Evolutionary conservation across 1,140 invertebrate species (phyloP).

Genomic region (Sycobia sp.): DNA sequence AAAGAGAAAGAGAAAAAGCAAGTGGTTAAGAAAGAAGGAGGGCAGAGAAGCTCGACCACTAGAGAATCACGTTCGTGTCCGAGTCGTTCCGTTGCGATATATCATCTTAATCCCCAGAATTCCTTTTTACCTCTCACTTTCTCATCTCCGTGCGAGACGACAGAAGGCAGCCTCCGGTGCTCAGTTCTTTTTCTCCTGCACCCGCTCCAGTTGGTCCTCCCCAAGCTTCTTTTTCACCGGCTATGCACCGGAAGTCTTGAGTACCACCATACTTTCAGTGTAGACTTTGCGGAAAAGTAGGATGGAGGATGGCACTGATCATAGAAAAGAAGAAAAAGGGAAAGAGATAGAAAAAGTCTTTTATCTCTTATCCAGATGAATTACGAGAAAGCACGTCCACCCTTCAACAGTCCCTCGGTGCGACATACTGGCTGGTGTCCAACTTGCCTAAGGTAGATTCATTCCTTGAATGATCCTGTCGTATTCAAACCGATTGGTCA

Average conservation of each 20-base stretch:
- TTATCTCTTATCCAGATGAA: conserved; percentile 52
- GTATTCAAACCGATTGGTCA: conserved; percentile 40
- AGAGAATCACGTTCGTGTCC: conserved; percentile 45
- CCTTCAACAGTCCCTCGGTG: conserved; percentile 36
- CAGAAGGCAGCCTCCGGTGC: conserved; percentile 28
- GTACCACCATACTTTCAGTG: conserved; percentile 3
- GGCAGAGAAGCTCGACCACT: conserved; percentile 27
- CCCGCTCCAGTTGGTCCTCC: too few species aligned
- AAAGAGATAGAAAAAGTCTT: not conserved
- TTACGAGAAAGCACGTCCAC: conserved; percentile 51
- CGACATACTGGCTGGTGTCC: conserved; percentile 41
- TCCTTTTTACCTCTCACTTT: conserved; percentile 48
- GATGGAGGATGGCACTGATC: conserved; percentile 3
- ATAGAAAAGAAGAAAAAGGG: conserved; percentile 16
- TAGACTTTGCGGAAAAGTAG: too few species aligned
- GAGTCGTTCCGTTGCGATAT: conserved; percentile 38
- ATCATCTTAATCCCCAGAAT: conserved; percentile 51
- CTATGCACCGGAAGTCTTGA: not conserved
- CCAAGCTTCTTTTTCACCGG: not conserved
- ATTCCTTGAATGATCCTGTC: conserved; percentile 32
- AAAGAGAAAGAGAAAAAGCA: too few species aligned
- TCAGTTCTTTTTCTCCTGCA: too few species aligned
- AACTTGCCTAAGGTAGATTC: conserved; percentile 40
- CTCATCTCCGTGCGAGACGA: conserved; percentile 38
- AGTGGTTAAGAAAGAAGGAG: not conserved